A percentile compares a stretch with the other conserved stretches of the same genome.
phyloP scores from a whole-genome alignment of 2,113 vertebrate species.

The Muntiacus reevesi region DNA sequence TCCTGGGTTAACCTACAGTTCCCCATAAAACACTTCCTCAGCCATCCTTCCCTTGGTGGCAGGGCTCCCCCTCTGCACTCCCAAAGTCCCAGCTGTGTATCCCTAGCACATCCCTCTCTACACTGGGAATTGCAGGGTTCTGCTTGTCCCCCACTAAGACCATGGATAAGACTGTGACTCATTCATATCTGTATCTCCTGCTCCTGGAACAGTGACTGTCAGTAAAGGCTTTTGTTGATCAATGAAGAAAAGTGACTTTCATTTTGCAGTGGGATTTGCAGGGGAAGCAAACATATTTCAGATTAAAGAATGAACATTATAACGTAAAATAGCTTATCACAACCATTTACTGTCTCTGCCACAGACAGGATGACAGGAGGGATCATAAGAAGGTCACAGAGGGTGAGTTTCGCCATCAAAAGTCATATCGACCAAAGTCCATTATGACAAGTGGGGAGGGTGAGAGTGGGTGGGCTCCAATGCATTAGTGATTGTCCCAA shows the following conservation, averaged over 20 bases:
- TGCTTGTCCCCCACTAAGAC: rapidly evolving
- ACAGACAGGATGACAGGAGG: conserved; percentile 25
- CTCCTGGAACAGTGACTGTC: rapidly evolving
- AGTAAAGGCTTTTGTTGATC: not conserved
- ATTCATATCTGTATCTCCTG: rapidly evolving
- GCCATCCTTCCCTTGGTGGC: not conserved
- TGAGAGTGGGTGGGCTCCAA: not conserved
- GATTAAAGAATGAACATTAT: not conserved
- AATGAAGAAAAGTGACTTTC: not conserved
- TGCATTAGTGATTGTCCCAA: conserved; percentile 13
- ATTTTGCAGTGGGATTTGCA: not conserved
- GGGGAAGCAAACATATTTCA: not conserved
- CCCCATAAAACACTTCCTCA: not conserved
- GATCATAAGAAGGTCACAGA: not conserved
- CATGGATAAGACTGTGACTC: rapidly evolving
- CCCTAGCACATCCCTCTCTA: rapidly evolving
- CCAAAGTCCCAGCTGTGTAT: not conserved
- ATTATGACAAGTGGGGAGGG: not conserved
- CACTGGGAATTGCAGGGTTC: rapidly evolving
- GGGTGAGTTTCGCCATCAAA: conserved; percentile 19
- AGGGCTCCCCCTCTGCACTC: rapidly evolving
- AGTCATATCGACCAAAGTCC: conserved; percentile 22
- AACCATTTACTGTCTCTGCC: conserved; percentile 6
- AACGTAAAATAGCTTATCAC: conserved; percentile 5
- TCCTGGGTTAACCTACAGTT: not conserved